Evolutionary conservation across 2,113 vertebrate genomes (phyloP).

Genomic region (Riparia riparia): DNA sequence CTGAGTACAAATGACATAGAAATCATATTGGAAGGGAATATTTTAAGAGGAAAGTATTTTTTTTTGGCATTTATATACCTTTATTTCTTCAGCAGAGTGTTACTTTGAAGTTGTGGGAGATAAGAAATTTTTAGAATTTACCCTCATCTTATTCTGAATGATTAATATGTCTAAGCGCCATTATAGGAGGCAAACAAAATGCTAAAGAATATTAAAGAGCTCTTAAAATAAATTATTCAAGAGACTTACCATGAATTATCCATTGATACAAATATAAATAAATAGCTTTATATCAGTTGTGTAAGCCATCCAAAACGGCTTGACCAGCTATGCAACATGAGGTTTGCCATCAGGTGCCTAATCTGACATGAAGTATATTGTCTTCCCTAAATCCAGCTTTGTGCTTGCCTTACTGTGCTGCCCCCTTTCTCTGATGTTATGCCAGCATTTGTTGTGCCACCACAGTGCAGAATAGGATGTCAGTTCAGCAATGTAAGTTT

Average conservation of each 20-base stretch:
- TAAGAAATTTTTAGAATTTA: slow-evolving; percentile 15
- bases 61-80: neutral
- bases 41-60: neutral
- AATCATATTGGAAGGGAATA: slow-evolving; percentile 20
- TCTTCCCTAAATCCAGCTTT: neutral
- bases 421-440: neutral
- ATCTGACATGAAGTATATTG: neutral
- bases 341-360: neutral
- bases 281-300: slow-evolving; percentile 49
- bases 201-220: slow-evolving; percentile 55
- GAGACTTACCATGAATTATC: slow-evolving; percentile 58
- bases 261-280: slow-evolving; percentile 62
- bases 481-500: neutral
- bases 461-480: neutral
- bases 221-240: slow-evolving; percentile 73
- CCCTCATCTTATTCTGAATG: neutral
- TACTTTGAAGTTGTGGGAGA: slow-evolving; percentile 19
- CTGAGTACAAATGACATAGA: slow-evolving; percentile 41
- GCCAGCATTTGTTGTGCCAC: neutral
- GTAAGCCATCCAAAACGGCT: slow-evolving; percentile 55
- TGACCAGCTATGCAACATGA: slow-evolving; percentile 15
- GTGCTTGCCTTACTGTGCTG: neutral
- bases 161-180: slow-evolving; percentile 23
- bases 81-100: slow-evolving; percentile 36
- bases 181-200: slow-evolving; percentile 43